These are phyloP conservation scores for Manacus vitellinus DNA, from an alignment of 2,113 vertebrate genomes.

Conservation along the genomic window DNA sequence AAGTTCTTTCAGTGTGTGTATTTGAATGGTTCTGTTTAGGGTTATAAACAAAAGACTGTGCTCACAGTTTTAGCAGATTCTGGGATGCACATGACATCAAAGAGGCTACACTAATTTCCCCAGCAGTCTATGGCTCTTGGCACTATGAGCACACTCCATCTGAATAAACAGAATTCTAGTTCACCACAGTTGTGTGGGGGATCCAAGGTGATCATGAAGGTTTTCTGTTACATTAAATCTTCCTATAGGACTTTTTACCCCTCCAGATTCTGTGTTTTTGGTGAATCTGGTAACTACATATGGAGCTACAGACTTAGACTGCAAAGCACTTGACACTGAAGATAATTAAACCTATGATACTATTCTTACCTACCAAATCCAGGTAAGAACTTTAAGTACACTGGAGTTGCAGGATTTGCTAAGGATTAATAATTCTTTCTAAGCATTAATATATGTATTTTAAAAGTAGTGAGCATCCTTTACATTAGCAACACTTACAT, in stretches of 20 bases:
- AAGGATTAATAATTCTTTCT: background rate
- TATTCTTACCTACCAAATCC: background rate
- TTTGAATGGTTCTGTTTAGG: constrained; percentile 82
- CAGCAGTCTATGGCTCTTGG: constrained; percentile 81
- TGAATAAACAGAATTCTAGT: constrained; percentile 84
- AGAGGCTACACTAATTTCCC: constrained; percentile 82
- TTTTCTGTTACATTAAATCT: background rate
- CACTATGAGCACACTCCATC: constrained; percentile 77
- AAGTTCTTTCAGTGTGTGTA: constrained; percentile 68
- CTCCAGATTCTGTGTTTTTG: background rate
- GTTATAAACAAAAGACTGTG: constrained; percentile 74
- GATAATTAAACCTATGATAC: background rate
- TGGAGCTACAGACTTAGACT: background rate
- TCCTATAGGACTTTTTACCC: background rate
- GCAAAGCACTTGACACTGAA: background rate
- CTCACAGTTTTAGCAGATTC: constrained; percentile 73
- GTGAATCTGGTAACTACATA: background rate
- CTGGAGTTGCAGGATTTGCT: background rate
- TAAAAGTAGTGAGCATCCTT: background rate
- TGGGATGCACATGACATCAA: constrained; percentile 92
- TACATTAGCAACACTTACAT: background rate
- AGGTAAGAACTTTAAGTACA: background rate
- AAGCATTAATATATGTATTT: background rate
- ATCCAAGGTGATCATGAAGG: constrained; percentile 77
- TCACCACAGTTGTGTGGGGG: constrained; percentile 70